Evolutionary conservation across 2,888 invertebrate species (phyloP), one percentile per base, ranked within the genome.

Genomic region (Acleris literana): DNA sequence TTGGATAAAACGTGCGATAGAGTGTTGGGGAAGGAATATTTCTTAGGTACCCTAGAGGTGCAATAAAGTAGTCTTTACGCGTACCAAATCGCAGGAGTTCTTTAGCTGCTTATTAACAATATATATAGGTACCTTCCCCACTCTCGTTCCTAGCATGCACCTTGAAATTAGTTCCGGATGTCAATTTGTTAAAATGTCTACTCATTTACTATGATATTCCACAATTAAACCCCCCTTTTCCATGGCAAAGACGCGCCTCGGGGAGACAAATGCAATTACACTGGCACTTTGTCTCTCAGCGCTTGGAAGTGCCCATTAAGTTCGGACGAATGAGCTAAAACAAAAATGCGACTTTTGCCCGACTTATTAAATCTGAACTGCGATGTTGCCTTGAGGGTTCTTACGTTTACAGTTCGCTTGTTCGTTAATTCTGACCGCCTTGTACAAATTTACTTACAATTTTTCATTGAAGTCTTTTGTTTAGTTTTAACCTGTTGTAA

Each of bases 181-280:
- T 11, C 39, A 39, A 39, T 11, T 11, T 33, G 9, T 33, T 33
- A 11, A 13, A 33, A 33, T 11, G 33, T 13, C 11, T 33, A 55
- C 13, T 20, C 20, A 44, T 55, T 55, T 39, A 55, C 7, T 39
- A n/a, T 20, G 20, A 33, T 33, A n/a, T 20, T 43, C 44, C 43
- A n/a, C 43, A 20, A 43, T 55, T 55, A 2, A 20, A 43, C 16
- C 43, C 43, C 39, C 43, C 20, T 20, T 25, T 57, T 46, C 25
- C 13, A 43, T n/a, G 43, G n/a, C 33, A 44, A 48, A 39, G 52
- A 17, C 48, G 48, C 46, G 22, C 61, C 46, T 49, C 25, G 49
- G 25, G 51, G 44, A 72, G 68, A 71, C 69, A 76, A 87, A 88
- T 83, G 81, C 82, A 87, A 88, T 89, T 88, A 88, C 78, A 75